Evolutionary conservation across 2,888 invertebrate genomes (phyloP).

Genomic region (Dicycla oo): DNA sequence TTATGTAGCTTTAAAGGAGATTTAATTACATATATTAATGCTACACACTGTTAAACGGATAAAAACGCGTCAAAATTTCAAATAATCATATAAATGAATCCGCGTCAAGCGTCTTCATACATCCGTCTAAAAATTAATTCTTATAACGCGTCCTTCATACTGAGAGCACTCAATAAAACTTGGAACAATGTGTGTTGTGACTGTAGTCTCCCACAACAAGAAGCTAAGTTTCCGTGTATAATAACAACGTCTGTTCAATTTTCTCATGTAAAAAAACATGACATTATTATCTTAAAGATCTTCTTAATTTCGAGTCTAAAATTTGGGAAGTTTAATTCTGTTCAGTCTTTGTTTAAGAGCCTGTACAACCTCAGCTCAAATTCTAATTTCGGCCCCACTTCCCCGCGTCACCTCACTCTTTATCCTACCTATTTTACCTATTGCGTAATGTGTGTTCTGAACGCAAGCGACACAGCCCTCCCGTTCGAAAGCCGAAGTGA

Average conservation of each 20-base stretch:
- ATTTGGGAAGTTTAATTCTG: not conserved
- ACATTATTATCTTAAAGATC: slow-evolving; percentile 35
- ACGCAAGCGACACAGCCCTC: too few species aligned
- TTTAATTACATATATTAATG: not conserved
- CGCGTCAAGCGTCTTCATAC: not conserved
- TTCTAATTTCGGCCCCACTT: too few species aligned
- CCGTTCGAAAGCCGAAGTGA: too few species aligned
- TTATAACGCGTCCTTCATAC: slow-evolving; percentile 23
- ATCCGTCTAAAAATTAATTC: slow-evolving; percentile 26
- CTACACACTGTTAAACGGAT: not conserved
- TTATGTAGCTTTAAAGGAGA: not conserved
- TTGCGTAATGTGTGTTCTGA: too few species aligned
- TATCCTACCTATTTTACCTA: too few species aligned
- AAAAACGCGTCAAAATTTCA: not conserved
- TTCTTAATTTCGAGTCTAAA: slow-evolving; percentile 41
- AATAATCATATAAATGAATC: slow-evolving; percentile 5
- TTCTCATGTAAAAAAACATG: slow-evolving; percentile 55
- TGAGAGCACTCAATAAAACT: slow-evolving; percentile 45
- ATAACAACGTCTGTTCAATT: slow-evolving; percentile 58
- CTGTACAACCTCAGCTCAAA: too few species aligned
- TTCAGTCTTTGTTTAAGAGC: slow-evolving; percentile 18
- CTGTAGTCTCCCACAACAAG: slow-evolving; percentile 71
- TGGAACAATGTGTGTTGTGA: slow-evolving; percentile 70
- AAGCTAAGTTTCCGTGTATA: slow-evolving; percentile 66
- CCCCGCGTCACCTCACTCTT: too few species aligned